These are phyloP conservation scores for Melanotaenia nigrans DNA, from an alignment of 2,797 vertebrate species.

Conservation along the genomic window DNA sequence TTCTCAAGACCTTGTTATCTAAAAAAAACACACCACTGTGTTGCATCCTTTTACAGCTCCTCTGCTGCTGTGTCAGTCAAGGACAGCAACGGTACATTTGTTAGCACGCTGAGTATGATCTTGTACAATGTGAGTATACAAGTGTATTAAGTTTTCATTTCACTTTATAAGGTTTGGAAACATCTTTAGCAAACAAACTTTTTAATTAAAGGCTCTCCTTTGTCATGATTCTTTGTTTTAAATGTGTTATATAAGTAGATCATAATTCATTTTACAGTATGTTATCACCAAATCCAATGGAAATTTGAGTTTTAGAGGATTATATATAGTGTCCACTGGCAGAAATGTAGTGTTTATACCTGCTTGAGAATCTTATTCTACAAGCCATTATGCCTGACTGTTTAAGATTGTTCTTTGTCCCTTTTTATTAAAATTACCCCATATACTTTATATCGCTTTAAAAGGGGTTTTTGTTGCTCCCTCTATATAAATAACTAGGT, in stretches of 20 bases:
- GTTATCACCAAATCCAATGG: not conserved
- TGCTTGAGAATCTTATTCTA: not conserved
- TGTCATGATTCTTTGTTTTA: not conserved
- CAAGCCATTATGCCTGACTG: not conserved
- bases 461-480: not conserved
- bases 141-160: not conserved
- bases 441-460: not conserved
- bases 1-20: slow-evolving; percentile 1
- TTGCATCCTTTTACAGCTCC: slow-evolving; percentile 83
- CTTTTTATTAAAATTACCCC: not conserved
- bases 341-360: not conserved
- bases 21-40: not conserved
- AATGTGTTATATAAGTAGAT: not conserved
- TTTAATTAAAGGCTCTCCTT: not conserved
- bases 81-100: slow-evolving; percentile 97
- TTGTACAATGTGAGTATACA: slow-evolving; percentile 94
- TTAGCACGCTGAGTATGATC: slow-evolving; percentile 96
- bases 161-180: not conserved
- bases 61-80: slow-evolving; percentile 95
- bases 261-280: not conserved
- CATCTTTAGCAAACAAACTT: not conserved
- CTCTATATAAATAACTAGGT: not conserved
- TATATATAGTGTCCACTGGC: not conserved
- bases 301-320: too few species aligned
- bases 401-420: not conserved